Evolutionary conservation across 1,140 invertebrate species (phyloP), one percentile per base, ranked within the genome.

Genomic region (Macrosteles quadrilineatus): DNA sequence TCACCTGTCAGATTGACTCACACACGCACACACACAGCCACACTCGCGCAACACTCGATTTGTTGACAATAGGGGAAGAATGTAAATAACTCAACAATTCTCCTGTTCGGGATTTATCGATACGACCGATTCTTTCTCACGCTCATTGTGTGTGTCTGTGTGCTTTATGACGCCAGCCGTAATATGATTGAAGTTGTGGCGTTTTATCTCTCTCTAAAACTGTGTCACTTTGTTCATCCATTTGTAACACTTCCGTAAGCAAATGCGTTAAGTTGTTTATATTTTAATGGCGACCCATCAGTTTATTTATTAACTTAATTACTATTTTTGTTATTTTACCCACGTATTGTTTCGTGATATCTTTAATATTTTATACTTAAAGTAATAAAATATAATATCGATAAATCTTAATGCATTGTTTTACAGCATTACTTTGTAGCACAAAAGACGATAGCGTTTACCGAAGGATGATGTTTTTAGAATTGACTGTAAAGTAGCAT

Each of bases 61-160:
- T 59, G 55, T 59, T 59, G 27, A 14, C 55, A 59, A 59, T 27
- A 25, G 23, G 27, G 9, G 23, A 50, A 21, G 47, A 50, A 59
- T 59, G 55, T 59, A 59, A 59, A 59, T 59, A 59, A 59, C 55
- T 59, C 55, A 59, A 59, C 55, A 59, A 59, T 59, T 59, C 55
- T 6, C 55, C 9, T 25, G 55, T 59, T 59, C 21, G 47, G 47
- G n/a, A 50, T 50, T 50, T 50, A 50, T 50, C 47, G 47, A 50
- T 50, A 50, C 47, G 47, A 50, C 21, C 14, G 47, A 36, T 36
- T 36, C 32, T 36, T 36, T 36, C 47, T 19, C 14, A 21, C 47
- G 14, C 4, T 50, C 47, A 21, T 50, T 19, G 47, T 50, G 47
- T 50, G 6, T 21, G 47, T 50, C 14, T 50, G 47, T 50, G 47